phyloP scores from a whole-genome alignment of 2,888 invertebrate species.

The Monopis laevigella region DNA sequence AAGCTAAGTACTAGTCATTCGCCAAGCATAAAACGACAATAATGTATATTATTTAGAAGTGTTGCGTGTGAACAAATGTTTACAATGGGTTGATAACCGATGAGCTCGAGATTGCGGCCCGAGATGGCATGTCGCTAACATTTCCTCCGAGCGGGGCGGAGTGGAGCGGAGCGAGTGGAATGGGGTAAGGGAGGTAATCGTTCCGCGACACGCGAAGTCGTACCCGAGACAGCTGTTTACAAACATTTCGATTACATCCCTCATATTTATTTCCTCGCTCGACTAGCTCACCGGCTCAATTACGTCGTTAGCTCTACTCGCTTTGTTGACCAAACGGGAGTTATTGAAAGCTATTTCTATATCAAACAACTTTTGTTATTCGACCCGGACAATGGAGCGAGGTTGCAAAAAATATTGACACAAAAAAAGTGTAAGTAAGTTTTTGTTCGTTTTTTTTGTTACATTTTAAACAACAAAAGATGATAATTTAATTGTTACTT shows the following conservation, averaged over 20 bases:
- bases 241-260: conserved; percentile 58
- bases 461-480: no score
- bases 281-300: conserved; percentile 38
- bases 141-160: conserved; percentile 13
- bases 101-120: conserved; percentile 10
- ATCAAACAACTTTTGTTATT: conserved; percentile 15
- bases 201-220: conserved; percentile 9
- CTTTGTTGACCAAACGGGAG: conserved; percentile 17
- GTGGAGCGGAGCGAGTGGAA: conserved; percentile 16
- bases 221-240: conserved; percentile 43
- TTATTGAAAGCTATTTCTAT: conserved; percentile 15
- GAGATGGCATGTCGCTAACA: conserved; percentile 11
- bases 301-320: conserved; percentile 24
- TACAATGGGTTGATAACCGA: conserved; percentile 9
- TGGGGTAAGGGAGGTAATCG: conserved; percentile 36
- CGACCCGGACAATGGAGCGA: conserved; percentile 13
- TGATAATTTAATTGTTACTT: no score
- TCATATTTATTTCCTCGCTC: conserved; percentile 50
- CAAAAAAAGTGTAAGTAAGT: no score
- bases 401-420: no score
- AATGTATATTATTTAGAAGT: no score
- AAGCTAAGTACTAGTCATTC: no score
- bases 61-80: conserved; percentile 5
- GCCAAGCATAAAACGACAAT: no score
- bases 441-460: no score